These are phyloP conservation scores for Benthosema pterotum DNA, from an alignment of 2,797 vertebrate species.

Conservation along the genomic window DNA sequence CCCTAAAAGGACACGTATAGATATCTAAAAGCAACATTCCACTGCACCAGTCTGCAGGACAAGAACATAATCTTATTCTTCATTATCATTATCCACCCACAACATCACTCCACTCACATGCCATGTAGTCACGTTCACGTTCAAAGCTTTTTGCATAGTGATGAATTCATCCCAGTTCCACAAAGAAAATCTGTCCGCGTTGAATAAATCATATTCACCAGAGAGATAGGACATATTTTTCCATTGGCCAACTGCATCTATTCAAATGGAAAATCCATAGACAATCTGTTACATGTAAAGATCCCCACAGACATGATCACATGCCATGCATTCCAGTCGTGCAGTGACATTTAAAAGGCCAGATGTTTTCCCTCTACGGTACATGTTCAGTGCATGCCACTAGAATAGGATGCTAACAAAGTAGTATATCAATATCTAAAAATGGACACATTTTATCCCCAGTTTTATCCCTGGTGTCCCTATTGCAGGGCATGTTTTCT, in stretches of 20 bases:
- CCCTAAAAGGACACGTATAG: too few relatives aligned
- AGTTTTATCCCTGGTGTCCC: too few relatives aligned
- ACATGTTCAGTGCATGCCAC: constrained; percentile 1
- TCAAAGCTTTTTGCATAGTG: background rate
- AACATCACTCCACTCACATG: too few relatives aligned
- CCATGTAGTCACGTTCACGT: too few relatives aligned
- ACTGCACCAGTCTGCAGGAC: too few relatives aligned
- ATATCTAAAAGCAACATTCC: too few relatives aligned
- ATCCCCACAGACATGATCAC: constrained; percentile 8
- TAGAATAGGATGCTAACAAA: too few relatives aligned
- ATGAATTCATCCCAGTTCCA: background rate
- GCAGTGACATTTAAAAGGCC: constrained; percentile 24
- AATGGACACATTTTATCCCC: too few relatives aligned
- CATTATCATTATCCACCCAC: too few relatives aligned
- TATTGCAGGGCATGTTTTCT: too few relatives aligned
- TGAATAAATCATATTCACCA: constrained; percentile 10
- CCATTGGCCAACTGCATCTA: constrained; percentile 9
- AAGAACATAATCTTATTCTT: too few relatives aligned
- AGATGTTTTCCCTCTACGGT: background rate
- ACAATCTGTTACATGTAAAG: constrained; percentile 14
- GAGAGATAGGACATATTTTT: constrained; percentile 17
- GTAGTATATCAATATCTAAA: too few relatives aligned
- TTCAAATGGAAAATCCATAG: constrained; percentile 32
- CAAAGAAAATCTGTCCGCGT: background rate
- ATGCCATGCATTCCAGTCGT: constrained; percentile 9